Evolutionary conservation across 1,140 invertebrate species (phyloP).

Genomic region (Leptestheria dahalacensis): DNA sequence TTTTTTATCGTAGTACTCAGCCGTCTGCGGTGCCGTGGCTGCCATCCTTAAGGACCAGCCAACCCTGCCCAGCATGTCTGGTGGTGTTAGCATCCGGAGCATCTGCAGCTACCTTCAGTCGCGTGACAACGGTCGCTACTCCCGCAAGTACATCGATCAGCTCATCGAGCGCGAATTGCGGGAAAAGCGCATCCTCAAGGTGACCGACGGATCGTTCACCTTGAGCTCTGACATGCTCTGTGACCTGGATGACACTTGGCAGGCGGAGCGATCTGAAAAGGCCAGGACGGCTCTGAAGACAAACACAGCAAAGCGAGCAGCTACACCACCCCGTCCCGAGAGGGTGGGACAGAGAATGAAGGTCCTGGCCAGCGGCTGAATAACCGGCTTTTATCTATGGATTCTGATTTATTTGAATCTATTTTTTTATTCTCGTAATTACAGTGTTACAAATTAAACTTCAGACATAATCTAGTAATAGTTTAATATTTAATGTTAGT

Average conservation of each 20-base stretch:
- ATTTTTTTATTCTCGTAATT: no score
- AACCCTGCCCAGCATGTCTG: constrained; percentile 8
- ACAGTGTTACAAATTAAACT: no score
- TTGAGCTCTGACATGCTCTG: constrained; percentile 1
- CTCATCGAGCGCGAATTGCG: constrained; percentile 11
- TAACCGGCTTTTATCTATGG: no score
- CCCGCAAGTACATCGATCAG: constrained; percentile 12
- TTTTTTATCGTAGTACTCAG: constrained; percentile 1
- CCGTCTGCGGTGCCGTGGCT: constrained; percentile 10
- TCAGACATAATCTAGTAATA: no score
- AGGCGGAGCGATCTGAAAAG: constrained; percentile 6
- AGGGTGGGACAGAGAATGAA: constrained; percentile 11
- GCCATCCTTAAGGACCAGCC: constrained; percentile 13
- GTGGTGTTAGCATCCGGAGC: constrained; percentile 12
- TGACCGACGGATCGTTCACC: constrained; percentile 1
- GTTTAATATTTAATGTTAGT: no score
- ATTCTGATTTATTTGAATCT: no score
- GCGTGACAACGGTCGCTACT: constrained; percentile 13
- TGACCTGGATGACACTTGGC: constrained; percentile 7
- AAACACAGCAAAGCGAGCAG: no score
- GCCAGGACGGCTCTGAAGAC: no score
- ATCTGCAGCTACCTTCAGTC: constrained; percentile 13
- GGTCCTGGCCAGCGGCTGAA: no score
- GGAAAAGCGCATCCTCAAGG: neutral
- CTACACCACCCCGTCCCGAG: constrained; percentile 8